phyloP scores from a whole-genome alignment of 2,113 vertebrate genomes.

The Cavia aperea region DNA sequence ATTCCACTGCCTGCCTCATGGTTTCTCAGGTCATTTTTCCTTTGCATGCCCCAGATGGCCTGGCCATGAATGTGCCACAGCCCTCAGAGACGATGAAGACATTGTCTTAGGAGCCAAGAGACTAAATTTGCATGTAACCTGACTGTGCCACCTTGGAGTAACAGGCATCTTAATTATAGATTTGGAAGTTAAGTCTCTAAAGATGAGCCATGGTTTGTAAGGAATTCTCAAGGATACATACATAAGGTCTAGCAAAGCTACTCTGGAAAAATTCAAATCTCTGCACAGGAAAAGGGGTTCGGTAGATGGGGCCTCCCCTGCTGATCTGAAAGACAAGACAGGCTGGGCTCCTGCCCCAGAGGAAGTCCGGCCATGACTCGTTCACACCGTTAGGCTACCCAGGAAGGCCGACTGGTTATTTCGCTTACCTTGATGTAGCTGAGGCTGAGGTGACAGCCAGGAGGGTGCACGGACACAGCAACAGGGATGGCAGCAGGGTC shows the following conservation, averaged over 20 bases:
- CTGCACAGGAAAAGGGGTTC: neutral
- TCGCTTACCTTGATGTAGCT: neutral
- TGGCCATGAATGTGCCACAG: accelerated
- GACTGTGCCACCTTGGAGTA: neutral
- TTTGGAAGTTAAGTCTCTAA: neutral
- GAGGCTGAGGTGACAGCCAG: neutral
- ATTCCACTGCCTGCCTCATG: accelerated
- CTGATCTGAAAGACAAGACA: neutral
- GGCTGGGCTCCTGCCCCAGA: neutral
- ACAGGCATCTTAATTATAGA: neutral
- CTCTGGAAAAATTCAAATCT: neutral
- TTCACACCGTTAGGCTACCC: accelerated
- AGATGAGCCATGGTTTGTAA: neutral
- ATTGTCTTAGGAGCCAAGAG: neutral
- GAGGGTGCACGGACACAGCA: neutral
- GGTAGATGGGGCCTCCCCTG: neutral
- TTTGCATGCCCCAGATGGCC: neutral
- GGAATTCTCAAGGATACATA: neutral
- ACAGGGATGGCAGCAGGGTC: neutral
- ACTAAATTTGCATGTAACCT: neutral
- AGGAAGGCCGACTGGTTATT: neutral
- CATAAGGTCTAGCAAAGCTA: neutral
- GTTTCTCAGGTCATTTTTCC: neutral
- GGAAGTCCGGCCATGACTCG: neutral
- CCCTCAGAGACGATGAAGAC: neutral